Evolutionary conservation across 2,113 vertebrate species (phyloP).

Genomic region (Eclectus roratus): DNA sequence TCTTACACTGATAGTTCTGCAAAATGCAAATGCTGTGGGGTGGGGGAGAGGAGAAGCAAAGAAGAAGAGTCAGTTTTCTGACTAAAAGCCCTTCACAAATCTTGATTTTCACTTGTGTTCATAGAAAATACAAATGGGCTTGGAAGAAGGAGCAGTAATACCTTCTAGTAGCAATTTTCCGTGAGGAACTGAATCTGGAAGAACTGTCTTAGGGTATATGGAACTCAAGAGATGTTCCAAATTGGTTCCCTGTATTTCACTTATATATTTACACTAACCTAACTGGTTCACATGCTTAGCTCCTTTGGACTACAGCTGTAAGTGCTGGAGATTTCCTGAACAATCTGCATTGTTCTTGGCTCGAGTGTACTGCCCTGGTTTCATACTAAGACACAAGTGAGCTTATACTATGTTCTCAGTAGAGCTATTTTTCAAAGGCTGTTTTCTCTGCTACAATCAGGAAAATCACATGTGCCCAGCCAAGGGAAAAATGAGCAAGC

Average conservation of each 20-base stretch:
- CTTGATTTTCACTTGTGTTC: neutral
- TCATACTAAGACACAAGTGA: neutral
- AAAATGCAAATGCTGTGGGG: neutral
- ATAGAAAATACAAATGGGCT: neutral
- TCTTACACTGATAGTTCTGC: neutral
- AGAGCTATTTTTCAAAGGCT: neutral
- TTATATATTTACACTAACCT: neutral
- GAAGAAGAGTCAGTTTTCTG: neutral
- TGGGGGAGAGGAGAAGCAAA: neutral
- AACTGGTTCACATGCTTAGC: neutral
- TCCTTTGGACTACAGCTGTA: neutral
- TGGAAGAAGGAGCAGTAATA: neutral
- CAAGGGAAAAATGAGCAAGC: neutral
- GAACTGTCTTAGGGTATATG: neutral
- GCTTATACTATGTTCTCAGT: neutral
- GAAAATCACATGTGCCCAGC: neutral
- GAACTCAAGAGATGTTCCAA: neutral
- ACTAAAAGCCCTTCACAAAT: neutral
- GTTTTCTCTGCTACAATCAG: neutral
- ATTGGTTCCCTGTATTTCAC: neutral
- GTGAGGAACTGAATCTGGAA: neutral
- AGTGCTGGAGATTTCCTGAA: neutral
- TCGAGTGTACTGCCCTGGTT: neutral
- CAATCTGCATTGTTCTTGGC: neutral
- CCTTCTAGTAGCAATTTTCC: neutral